Conservation (phyloP, 2,113 vertebrate genomes). For the Rhadina sibilatrix region DNA sequence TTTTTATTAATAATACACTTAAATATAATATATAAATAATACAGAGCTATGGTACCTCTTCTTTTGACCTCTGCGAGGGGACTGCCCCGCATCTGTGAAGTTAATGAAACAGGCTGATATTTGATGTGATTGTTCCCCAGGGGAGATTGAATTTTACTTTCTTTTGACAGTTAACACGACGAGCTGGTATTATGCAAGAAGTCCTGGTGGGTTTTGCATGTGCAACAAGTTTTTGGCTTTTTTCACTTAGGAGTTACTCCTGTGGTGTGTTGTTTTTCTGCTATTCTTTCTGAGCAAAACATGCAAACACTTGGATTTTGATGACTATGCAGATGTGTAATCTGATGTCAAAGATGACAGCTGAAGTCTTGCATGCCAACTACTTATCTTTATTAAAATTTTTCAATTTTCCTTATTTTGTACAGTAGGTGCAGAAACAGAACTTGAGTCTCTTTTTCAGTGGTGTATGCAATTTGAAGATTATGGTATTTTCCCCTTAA, state of each 20-base stretch:
- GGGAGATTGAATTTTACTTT: not conserved
- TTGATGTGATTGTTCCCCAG: not conserved
- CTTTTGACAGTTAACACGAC: not conserved
- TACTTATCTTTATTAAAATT: not conserved
- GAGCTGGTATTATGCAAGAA: not conserved
- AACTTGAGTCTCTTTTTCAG: not conserved
- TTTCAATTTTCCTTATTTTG: not conserved
- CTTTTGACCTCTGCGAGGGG: not conserved
- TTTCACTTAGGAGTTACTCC: not conserved
- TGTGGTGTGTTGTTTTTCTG: not conserved
- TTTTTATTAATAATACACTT: not conserved
- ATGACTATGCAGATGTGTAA: not conserved
- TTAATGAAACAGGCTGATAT: not conserved
- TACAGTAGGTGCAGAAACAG: not conserved
- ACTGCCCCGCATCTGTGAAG: not conserved
- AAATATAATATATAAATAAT: not conserved
- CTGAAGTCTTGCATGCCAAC: not conserved
- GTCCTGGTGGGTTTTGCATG: not conserved
- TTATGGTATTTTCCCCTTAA: not conserved
- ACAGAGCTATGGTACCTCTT: not conserved
- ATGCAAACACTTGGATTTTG: not conserved
- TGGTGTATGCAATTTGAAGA: not conserved
- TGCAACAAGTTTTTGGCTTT: not conserved
- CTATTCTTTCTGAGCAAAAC: not conserved
- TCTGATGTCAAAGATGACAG: accelerated